Percentiles rank a stretch among this genome's conserved stretches.
Evolutionary conservation across 2,113 vertebrate species (phyloP).

Genomic region (Crotalus viridis): DNA sequence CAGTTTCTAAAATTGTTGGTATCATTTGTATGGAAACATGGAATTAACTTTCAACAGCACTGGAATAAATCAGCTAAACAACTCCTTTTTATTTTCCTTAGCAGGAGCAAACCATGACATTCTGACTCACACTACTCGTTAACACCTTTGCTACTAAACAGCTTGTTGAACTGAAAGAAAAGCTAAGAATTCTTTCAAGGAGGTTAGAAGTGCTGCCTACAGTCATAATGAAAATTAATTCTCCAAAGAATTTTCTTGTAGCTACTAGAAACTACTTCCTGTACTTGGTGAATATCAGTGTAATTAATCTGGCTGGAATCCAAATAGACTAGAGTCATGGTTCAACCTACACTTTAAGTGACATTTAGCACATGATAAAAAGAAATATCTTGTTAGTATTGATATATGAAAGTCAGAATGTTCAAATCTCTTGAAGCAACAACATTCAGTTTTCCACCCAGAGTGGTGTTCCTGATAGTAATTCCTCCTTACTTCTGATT

Average conservation of each 20-base stretch:
- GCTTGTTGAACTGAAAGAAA: not conserved
- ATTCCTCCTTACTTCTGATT: not conserved
- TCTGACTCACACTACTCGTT: not conserved
- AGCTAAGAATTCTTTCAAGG: not conserved
- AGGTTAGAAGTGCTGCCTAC: not conserved
- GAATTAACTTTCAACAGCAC: not conserved
- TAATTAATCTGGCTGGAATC: not conserved
- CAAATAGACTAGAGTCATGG: not conserved
- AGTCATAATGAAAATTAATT: not conserved
- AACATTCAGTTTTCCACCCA: not conserved
- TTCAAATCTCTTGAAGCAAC: conserved; percentile 6
- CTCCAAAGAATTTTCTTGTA: not conserved
- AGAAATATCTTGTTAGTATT: not conserved
- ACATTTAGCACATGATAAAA: conserved; percentile 33
- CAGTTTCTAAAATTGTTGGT: not conserved
- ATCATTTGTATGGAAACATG: not conserved
- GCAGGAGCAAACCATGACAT: not conserved
- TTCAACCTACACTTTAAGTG: conserved; percentile 2
- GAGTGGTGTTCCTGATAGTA: not conserved
- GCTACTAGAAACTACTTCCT: not conserved
- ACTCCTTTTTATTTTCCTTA: not conserved
- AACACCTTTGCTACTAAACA: not conserved
- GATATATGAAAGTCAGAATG: not conserved
- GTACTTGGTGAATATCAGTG: not conserved
- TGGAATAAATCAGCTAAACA: not conserved